These are phyloP conservation scores for Cephus sareptanus DNA, from an alignment of 2,888 invertebrate genomes.

Conservation along the genomic window DNA sequence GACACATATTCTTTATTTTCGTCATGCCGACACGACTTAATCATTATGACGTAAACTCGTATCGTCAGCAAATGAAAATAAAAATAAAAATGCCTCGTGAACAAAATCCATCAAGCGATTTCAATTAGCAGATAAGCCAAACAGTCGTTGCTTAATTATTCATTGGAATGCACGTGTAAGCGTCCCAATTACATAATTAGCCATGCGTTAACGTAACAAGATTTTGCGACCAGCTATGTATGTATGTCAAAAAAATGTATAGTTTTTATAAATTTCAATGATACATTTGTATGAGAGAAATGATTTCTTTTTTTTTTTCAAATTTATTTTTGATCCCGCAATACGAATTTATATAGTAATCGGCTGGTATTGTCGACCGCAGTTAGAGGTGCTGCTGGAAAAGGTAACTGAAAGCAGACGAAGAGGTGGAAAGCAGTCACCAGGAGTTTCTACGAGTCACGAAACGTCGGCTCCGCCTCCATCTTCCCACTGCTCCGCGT, in stretches of 20 bases:
- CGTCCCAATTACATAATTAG: constrained; percentile 36
- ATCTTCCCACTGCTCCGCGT: constrained; percentile 25
- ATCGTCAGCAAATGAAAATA: background rate
- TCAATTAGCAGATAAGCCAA: constrained; percentile 27
- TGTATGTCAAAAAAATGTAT: background rate
- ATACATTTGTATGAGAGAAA: background rate
- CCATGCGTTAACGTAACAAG: background rate
- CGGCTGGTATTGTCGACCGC: background rate
- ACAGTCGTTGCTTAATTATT: constrained; percentile 32
- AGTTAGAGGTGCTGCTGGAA: background rate
- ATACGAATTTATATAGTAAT: background rate
- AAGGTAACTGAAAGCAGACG: background rate
- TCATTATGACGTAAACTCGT: background rate
- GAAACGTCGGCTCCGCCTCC: constrained; percentile 31
- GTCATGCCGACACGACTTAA: background rate
- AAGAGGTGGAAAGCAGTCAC: background rate
- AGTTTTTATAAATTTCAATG: background rate
- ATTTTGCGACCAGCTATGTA: background rate
- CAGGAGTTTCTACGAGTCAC: background rate
- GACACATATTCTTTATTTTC: background rate
- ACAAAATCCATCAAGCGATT: constrained; percentile 31
- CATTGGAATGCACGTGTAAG: constrained; percentile 31
- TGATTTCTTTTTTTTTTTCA: background rate
- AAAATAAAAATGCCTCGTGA: constrained; percentile 16
- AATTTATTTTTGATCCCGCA: background rate